These are phyloP conservation scores for Heliothis virescens DNA, from an alignment of 1,140 invertebrate species.

Conservation along the genomic window DNA sequence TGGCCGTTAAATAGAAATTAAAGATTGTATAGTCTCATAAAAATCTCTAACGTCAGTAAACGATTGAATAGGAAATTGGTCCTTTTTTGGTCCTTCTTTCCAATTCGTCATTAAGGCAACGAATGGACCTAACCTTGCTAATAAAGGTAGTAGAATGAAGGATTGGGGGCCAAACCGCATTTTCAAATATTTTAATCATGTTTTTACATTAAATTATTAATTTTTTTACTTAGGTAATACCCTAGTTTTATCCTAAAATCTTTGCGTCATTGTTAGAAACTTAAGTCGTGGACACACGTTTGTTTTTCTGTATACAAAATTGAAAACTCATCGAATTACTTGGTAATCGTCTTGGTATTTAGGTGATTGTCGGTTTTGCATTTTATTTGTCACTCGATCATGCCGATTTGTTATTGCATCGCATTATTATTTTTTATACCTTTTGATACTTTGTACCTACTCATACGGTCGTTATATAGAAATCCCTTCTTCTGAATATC, in stretches of 20 bases:
- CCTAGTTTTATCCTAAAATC: neutral
- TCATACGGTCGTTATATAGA: too few species aligned
- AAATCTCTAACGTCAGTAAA: neutral
- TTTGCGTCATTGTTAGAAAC: slow-evolving; percentile 11
- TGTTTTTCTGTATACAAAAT: slow-evolving; percentile 5
- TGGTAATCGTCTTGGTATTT: neutral
- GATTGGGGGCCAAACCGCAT: too few species aligned
- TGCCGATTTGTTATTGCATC: neutral
- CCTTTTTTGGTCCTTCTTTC: too few species aligned
- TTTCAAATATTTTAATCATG: too few species aligned
- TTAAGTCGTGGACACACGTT: neutral
- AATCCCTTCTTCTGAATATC: too few species aligned
- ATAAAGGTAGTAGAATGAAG: too few species aligned
- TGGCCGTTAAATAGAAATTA: neutral
- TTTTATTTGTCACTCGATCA: neutral
- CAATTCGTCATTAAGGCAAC: too few species aligned
- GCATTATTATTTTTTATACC: neutral
- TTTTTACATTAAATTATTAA: neutral
- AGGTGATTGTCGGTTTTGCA: neutral
- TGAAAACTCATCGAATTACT: neutral
- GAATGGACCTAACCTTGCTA: too few species aligned
- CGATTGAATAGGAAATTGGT: too few species aligned
- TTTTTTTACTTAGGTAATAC: neutral
- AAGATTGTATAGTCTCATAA: neutral
- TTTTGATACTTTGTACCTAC: neutral